Conservation (phyloP, 2,797 vertebrate species). For the Synaphobranchus kaupii region DNA sequence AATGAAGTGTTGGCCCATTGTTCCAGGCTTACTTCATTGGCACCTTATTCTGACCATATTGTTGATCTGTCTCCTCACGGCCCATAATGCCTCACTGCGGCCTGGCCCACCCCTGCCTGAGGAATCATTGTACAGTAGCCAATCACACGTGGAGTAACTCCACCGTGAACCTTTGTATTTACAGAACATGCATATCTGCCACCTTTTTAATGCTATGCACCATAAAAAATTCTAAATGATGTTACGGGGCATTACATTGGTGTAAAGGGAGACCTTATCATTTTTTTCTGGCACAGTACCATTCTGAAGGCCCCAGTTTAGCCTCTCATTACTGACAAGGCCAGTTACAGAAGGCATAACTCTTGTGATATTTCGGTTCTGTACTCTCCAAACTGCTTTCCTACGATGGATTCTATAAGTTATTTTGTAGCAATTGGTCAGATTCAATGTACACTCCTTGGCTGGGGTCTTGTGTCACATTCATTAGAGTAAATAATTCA, state of each 20-base stretch:
- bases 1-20: not conserved
- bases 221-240: not conserved
- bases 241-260: too few species aligned
- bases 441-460: not conserved
- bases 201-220: not conserved
- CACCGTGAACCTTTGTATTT: not conserved
- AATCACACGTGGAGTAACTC: not conserved
- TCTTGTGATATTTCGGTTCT: not conserved
- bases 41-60: not conserved
- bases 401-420: not conserved
- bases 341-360: not conserved
- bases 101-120: not conserved
- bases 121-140: not conserved
- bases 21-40: not conserved
- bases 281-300: not conserved
- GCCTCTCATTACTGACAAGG: not conserved
- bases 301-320: not conserved
- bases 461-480: not conserved
- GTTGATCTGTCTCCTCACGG: not conserved
- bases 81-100: not conserved
- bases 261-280: not conserved
- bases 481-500: not conserved
- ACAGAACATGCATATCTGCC: not conserved
- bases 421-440: not conserved
- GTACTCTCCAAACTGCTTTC: not conserved